Percentiles rank a stretch among this genome's conserved stretches.
Conservation (phyloP, 2,113 vertebrate species). For the Athene noctua region DNA sequence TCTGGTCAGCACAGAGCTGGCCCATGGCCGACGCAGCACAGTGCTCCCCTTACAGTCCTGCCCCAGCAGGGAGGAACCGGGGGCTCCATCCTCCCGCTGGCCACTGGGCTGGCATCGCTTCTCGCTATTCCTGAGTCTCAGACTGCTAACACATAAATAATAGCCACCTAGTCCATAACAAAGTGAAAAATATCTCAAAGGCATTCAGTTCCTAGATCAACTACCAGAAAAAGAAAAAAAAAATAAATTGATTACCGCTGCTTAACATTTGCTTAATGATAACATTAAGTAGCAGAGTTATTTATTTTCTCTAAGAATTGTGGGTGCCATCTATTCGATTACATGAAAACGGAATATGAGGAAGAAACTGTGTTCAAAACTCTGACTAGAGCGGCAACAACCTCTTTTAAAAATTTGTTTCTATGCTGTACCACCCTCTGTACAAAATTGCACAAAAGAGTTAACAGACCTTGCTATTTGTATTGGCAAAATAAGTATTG, state of each 20-base stretch:
- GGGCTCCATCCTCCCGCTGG: fast-evolving
- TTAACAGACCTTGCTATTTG: background rate
- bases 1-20: background rate
- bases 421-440: background rate
- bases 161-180: background rate
- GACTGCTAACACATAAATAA: background rate
- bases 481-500: background rate
- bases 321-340: background rate
- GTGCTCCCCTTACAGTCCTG: background rate
- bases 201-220: background rate
- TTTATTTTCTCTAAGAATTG: background rate
- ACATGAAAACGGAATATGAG: background rate
- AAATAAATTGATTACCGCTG: background rate
- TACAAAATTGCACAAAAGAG: background rate
- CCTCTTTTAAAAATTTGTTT: background rate
- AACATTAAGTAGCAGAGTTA: background rate
- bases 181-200: background rate
- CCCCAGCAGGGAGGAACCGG: background rate
- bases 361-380: background rate
- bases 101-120: fast-evolving
- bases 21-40: background rate
- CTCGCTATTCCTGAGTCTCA: background rate
- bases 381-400: background rate
- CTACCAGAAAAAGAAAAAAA: background rate
- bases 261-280: background rate